Evolutionary conservation across 2,888 invertebrate species (phyloP), one percentile per base, ranked within the genome.

Genomic region (Lasioglossum oenotherae): DNA sequence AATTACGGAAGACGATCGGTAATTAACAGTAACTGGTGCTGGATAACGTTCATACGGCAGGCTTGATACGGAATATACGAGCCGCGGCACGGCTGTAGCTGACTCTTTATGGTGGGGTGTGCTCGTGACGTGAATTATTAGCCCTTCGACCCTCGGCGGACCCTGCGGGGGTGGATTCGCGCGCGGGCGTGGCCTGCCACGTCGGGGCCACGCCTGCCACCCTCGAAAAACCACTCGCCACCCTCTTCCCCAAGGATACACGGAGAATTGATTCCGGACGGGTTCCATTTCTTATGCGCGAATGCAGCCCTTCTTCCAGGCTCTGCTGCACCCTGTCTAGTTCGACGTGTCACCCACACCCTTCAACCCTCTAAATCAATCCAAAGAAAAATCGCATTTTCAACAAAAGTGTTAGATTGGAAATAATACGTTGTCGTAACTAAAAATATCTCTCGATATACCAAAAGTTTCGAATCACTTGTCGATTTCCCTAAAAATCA

Each of bases 51-150:
- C 90, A 89, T 91, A 85, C 88, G 86, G 76, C 71, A 74, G 81
- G 82, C 67, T 77, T 86, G 87, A 87, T 90, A 75, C 81, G 87
- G 88, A 88, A 91, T 91, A 89, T 89, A 90, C 85, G 85, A 80
- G 75, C 74, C 84, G 79, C 77, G 82, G 80, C 78, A 83, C 78
- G 87, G 75, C 87, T 91, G 93, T 89, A 92, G 93, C 92, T 93
- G 93, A 94, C 93, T 94, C 94, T 94, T 94, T 94, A 94, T 94
- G 92, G 93, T 92, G 92, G 91, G 92, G 93, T 92, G 93, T 95
- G 95, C 91, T 91, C 86, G 91, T 95, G 95, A 95, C 95, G 93
- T 95, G 93, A 95, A 94, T 95, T 95, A 95, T 95, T 95, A 94
- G 93, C 92, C 92, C 92, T 90, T 90, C 85, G 89, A 90, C 83